Conservation (phyloP, 2,113 vertebrate species). For the Apus apus region DNA sequence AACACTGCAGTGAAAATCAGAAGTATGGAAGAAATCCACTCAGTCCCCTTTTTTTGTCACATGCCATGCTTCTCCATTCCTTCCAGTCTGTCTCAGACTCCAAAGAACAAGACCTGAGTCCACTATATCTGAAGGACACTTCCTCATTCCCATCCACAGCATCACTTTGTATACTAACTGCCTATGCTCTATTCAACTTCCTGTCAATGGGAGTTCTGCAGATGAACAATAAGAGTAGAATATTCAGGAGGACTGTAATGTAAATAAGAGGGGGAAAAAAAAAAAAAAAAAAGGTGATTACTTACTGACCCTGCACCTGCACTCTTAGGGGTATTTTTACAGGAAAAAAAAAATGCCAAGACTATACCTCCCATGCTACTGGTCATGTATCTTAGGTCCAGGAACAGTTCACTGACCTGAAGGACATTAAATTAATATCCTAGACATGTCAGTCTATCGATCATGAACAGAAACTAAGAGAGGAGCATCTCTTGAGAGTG, state of each 20-base stretch:
- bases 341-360: neutral
- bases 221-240: neutral
- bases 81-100: neutral
- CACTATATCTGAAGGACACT: neutral
- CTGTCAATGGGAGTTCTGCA: neutral
- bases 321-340: neutral
- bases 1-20: neutral
- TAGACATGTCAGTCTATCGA: neutral
- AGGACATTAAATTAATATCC: neutral
- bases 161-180: neutral
- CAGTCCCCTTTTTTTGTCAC: neutral
- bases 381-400: neutral
- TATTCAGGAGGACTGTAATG: neutral
- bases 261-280: neutral
- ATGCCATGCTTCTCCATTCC: neutral
- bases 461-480: neutral
- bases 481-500: neutral
- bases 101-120: neutral
- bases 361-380: neutral
- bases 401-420: neutral
- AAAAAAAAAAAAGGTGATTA: constrained; percentile 28
- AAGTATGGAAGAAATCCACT: neutral
- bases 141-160: neutral
- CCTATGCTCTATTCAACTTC: neutral
- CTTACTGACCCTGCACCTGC: constrained; percentile 7